phyloP scores from a whole-genome alignment of 2,113 vertebrate genomes.

The Neomonachus schauinslandi region DNA sequence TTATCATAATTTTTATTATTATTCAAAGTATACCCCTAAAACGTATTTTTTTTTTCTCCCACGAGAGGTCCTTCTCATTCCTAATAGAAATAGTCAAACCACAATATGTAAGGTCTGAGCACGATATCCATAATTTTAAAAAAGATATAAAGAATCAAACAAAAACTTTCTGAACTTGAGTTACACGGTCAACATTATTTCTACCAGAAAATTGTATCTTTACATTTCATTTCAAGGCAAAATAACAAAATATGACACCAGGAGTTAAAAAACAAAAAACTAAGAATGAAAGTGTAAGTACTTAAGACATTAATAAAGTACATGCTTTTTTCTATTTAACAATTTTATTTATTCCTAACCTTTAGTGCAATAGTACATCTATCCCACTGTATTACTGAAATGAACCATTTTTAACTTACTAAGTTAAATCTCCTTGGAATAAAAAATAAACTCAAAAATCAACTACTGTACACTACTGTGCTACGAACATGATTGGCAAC shows the following conservation, averaged over 20 bases:
- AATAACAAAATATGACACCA: not conserved
- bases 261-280: not conserved
- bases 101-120: not conserved
- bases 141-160: not conserved
- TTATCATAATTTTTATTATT: not conserved
- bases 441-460: not conserved
- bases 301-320: not conserved
- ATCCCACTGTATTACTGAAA: not conserved
- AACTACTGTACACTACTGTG: not conserved
- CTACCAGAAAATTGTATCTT: not conserved
- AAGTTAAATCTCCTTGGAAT: not conserved
- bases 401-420: not conserved
- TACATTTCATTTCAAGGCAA: not conserved
- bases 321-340: not conserved
- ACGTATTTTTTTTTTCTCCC: not conserved
- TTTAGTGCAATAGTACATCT: not conserved
- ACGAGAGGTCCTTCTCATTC: not conserved
- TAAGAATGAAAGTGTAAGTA: not conserved
- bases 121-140: not conserved
- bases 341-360: not conserved
- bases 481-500: not conserved
- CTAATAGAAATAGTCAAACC: not conserved
- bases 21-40: not conserved
- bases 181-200: conserved; percentile 12
- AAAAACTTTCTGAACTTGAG: not conserved